Evolutionary conservation across 2,888 invertebrate species (phyloP), one percentile per base, ranked within the genome.

Genomic region (Drosophila histrio): DNA sequence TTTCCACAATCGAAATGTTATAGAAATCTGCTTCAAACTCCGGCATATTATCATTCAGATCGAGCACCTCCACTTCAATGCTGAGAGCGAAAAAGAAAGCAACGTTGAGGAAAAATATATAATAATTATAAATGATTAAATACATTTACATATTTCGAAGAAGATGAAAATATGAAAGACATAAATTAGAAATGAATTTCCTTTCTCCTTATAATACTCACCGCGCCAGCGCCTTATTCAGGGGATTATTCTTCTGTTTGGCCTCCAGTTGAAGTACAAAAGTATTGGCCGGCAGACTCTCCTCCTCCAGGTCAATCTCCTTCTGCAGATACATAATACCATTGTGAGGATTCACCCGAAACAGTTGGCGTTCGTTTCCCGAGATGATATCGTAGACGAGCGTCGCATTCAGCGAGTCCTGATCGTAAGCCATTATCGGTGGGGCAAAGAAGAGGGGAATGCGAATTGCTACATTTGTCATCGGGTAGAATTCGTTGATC

Each of bases 1-100:
- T 97, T 90, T 97, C 97, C 39, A 97, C 97, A 71, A 97, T 97
- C 76, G 97, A 97, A 72, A 97, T 97, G 82, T 97, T 97, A 89
- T 97, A 97, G 83, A 96, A 95, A 83, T 97, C 97, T 0, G 96
- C 96, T 89, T 97, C 97, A 77, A 97, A 97, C 81, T 96, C 95
- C 0, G 97, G 97, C 19, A 96, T 92, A 90, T 97, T 97, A 89
- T 97, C 97, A 84, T 97, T 96, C 94, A 88, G 62, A 59, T 90
- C 90, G 1, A 90, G 72, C 0, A 91, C 84, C 56, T 90, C 91
- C 7, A 90, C 79, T 69, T 90, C 90, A 30, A 90, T 89, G 67
- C 90, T 91, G 53, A 2, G n/a, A n/a, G n/a, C n/a, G n/a, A n/a
- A n/a, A n/a, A n/a, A n/a, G n/a, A n/a, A n/a, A n/a, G n/a, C n/a